Base-by-base conservation (phyloP, 2,113 vertebrate species). In the Alectura lathami region DNA sequence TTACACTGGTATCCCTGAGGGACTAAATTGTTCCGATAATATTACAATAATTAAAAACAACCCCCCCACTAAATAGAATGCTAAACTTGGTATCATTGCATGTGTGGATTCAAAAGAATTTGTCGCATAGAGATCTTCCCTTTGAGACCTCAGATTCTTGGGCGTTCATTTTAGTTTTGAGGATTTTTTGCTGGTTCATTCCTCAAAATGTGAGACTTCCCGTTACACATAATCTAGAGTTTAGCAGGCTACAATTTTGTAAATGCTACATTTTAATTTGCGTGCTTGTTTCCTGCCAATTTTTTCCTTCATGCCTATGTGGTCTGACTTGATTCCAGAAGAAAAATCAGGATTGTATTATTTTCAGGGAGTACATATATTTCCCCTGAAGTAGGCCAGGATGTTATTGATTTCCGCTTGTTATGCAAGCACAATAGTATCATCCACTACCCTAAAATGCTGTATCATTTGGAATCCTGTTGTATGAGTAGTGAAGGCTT, bases 321-420 rank as follows among this genome's bases (percentile, higher is more conserved):
- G 75, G 89, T 88, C 87, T 94, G 82, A 88, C 60, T 78, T 43
- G n/a, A 34, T 67, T 94, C 85, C 89, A 96, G 64, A 83, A 83
- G 17, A 66, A 93, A 91, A 83, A 83, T 64, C 50, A 74, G 85
- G 34, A 48, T 51, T 78, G 8, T 48, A 36, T 93, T 77, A 38
- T 82, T 82, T 64, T 78, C 30, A 82, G 66, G 69, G 48, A 53
- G 48, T 74, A 47, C 2, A 1, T 43, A 13, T 88, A 6, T 1
- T 3, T 21, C 1, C 5, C 30, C 9, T 1, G 8, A 4, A 56
- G 13, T 6, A 76, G 57, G 27, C 66, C 48, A 91, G 59, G 20
- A 36, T 50, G 4, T 15, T 60, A 0, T 38, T 81, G n/a, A 30
- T 79, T 92, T 92, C 59, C 91, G 26, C 17, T 67, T 56, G 43